Evolutionary conservation across 2,797 vertebrate species (phyloP), one percentile per base, ranked within the genome.

Genomic region (Rousettus madagascariensis): DNA sequence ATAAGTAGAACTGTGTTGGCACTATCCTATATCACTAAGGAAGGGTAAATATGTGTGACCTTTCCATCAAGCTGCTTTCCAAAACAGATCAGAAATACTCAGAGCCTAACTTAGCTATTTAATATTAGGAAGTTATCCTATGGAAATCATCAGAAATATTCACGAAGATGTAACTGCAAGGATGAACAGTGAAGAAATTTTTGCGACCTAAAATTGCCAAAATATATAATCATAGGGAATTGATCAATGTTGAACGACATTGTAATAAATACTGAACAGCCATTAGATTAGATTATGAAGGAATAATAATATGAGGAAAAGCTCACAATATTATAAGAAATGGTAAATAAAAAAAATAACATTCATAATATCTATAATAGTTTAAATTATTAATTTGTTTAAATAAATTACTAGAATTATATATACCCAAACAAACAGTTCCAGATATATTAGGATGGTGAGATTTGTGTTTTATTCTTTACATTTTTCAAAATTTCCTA

Each of bases 391-490:
- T 28, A 75, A 51, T 22, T 65, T 82, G 24, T 82, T 83, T 68
- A 87, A 91, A 68, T 75, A 87, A 91, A 82, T 91, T 33, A 87
- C 51, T 87, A 41, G 55, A 82, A 41, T 19, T 41, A 75, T 53
- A 59, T 30, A 91, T 51, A 53, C n/a, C 15, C 51, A 86, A 90
- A 91, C 16, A 75, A 59, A 57, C 68, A 75, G 51, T 75, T 95
- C 43, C 53, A 24, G 75, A 68, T 91, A 53, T 59, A 68, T 59
- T 75, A 59, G 12, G 7, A 72, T 53, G 49, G 22, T 87, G 28
- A 91, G 33, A 57, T 59, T 87, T 87, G 55, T 68, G 30, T 33
- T 75, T 83, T 66, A 57, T 57, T 46, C 49, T 71, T 82, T 82
- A 38, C 82, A 61, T 55, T 65, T 90, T 90, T 71, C 20, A 63